Evolutionary conservation across 2,113 vertebrate genomes (phyloP).

Genomic region (Rhabdornis inornatus): DNA sequence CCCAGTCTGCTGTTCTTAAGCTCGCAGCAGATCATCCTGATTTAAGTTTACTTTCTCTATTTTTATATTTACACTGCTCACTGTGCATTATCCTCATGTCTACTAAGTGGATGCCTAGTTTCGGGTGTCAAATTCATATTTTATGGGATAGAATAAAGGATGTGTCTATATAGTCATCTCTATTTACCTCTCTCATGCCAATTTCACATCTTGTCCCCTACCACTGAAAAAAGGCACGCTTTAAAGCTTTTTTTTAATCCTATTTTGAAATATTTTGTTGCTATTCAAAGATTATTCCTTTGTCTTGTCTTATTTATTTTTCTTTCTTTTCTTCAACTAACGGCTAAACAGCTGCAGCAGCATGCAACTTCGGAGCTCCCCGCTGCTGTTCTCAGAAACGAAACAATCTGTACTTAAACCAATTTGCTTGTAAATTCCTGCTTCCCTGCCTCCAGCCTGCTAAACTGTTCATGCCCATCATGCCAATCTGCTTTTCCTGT

Average conservation of each 20-base stretch:
- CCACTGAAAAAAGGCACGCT: neutral
- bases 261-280: neutral
- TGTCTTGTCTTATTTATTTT: neutral
- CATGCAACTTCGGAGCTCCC: neutral
- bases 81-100: neutral
- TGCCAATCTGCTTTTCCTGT: constrained; percentile 25
- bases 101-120: neutral
- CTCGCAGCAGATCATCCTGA: neutral
- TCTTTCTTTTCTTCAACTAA: neutral
- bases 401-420: constrained; percentile 47
- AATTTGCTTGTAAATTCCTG: constrained; percentile 42
- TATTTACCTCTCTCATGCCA: neutral
- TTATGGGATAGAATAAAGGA: neutral
- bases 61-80: neutral
- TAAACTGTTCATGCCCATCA: constrained; percentile 39
- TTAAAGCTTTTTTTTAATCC: neutral
- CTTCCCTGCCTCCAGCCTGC: constrained; percentile 10
- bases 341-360: constrained; percentile 8
- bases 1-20: neutral
- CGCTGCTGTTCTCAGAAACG: neutral
- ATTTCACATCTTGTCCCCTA: neutral
- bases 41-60: neutral
- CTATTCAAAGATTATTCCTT: neutral
- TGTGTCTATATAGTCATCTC: neutral
- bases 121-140: neutral